Evolutionary conservation across 2,113 vertebrate species (phyloP), one percentile per base, ranked within the genome.

Genomic region (Globicephala melas): DNA sequence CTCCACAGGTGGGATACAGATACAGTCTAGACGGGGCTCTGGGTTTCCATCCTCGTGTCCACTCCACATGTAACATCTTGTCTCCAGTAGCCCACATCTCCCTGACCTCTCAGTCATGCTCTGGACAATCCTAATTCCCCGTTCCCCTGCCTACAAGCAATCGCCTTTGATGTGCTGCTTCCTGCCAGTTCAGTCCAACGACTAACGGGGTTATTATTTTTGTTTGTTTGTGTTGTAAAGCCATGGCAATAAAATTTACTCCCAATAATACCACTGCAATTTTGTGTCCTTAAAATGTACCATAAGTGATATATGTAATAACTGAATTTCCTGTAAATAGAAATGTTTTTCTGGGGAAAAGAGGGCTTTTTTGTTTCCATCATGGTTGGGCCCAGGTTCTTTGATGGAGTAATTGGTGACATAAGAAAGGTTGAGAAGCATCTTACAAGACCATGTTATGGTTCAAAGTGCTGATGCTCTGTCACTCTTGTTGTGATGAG

Each of bases 281-380:
- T 92, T 98, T 97, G 73, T 97, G 73, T 97, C 93, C 95, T 94
- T 96, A 96, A 91, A 95, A 96, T 92, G 95, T 96, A 97, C 86
- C 83, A 87, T 96, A 94, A 97, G 74, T 94, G 92, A 94, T 73
- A 95, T 94, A 74, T 91, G 41, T 96, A 97, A 85, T 96, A 89
- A 95, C 92, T 3, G 25, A 96, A 94, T 92, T 97, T 98, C 87
- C 92, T 96, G 50, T 95, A 96, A 95, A 89, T 73, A 96, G 86
- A 96, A 96, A 84, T 63, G n/a, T 95, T 94, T 96, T 95, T 38
- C 62, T 68, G 47, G 41, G 62, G 65, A 81, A 97, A 97, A 88
- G 84, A 73, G 58, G 67, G 21, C 60, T 93, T 97, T 96, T 91
- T 96, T 91, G 92, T 95, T 89, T 96, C 47, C 55, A 93, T 97